Evolutionary conservation across 2,888 invertebrate genomes (phyloP).

Genomic region (Pseudococcus viburni): DNA sequence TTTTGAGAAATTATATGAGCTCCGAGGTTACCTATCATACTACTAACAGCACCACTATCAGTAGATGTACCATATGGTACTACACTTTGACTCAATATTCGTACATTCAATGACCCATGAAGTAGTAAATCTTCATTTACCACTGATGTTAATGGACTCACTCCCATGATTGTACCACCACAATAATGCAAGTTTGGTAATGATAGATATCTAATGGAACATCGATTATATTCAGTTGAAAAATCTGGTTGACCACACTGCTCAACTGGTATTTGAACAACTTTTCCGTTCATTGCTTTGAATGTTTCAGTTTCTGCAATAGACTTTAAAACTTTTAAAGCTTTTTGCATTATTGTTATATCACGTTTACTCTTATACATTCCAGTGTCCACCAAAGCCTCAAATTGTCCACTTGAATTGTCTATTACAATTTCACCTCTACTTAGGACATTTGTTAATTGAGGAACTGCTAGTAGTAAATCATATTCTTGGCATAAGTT

Average conservation of each 20-base stretch:
- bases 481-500: slow-evolving; percentile 35
- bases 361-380: slow-evolving; percentile 37
- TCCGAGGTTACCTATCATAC: slow-evolving; percentile 45
- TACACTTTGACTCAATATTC: slow-evolving; percentile 39
- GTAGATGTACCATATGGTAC: slow-evolving; percentile 42
- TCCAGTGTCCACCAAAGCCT: slow-evolving; percentile 51
- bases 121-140: slow-evolving; percentile 55
- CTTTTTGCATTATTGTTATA: slow-evolving; percentile 54
- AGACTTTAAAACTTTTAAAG: slow-evolving; percentile 23
- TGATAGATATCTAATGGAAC: slow-evolving; percentile 55
- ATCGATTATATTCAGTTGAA: slow-evolving; percentile 16
- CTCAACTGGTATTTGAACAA: slow-evolving; percentile 54
- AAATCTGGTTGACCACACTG: slow-evolving; percentile 41
- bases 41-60: slow-evolving; percentile 41
- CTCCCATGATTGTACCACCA: slow-evolving; percentile 60
- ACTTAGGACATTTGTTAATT: slow-evolving; percentile 30
- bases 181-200: slow-evolving; percentile 34
- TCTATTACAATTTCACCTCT: slow-evolving; percentile 32
- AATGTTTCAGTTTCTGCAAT: slow-evolving; percentile 58
- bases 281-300: slow-evolving; percentile 20
- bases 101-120: slow-evolving; percentile 54
- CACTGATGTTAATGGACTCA: slow-evolving; percentile 40
- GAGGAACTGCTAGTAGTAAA: slow-evolving; percentile 50
- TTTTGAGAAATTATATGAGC: background rate
- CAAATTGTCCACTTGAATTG: background rate